Evolutionary conservation across 2,797 vertebrate genomes (phyloP).

Genomic region (Heliangelus exortis): DNA sequence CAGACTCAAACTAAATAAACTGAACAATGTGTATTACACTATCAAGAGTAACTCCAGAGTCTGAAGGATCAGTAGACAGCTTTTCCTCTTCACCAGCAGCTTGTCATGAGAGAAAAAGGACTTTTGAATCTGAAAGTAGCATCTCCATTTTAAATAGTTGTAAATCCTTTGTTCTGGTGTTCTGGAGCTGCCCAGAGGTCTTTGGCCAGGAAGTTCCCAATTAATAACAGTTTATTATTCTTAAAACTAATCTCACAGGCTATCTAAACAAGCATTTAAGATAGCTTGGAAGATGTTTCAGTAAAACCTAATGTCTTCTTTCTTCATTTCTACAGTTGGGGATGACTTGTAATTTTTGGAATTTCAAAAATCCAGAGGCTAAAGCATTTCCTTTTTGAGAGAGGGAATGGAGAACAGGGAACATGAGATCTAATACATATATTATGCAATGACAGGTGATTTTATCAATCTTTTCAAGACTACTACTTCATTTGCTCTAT

Average conservation of each 20-base stretch:
- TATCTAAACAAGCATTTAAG: slow-evolving; percentile 33
- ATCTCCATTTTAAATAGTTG: neutral
- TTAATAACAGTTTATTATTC: slow-evolving; percentile 50
- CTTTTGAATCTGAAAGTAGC: slow-evolving; percentile 37
- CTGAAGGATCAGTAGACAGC: neutral
- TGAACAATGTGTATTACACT: neutral
- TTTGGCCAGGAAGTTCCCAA: neutral
- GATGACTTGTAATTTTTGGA: neutral
- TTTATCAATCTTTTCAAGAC: slow-evolving; percentile 41
- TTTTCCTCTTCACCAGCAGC: slow-evolving; percentile 11
- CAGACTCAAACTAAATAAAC: slow-evolving; percentile 38
- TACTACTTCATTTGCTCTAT: slow-evolving; percentile 1
- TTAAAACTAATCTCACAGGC: slow-evolving; percentile 46
- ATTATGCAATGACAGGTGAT: neutral
- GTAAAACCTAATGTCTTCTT: neutral
- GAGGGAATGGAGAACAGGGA: neutral
- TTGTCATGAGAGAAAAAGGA: neutral
- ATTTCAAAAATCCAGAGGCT: neutral
- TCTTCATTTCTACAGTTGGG: neutral
- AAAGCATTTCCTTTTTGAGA: neutral
- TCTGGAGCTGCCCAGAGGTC: neutral
- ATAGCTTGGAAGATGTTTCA: slow-evolving; percentile 14
- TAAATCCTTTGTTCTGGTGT: slow-evolving; percentile 29
- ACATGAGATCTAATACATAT: neutral
- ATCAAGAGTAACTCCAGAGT: slow-evolving; percentile 16